Evolutionary conservation across 2,797 vertebrate genomes (phyloP).

Genomic region (Paguma larvata): DNA sequence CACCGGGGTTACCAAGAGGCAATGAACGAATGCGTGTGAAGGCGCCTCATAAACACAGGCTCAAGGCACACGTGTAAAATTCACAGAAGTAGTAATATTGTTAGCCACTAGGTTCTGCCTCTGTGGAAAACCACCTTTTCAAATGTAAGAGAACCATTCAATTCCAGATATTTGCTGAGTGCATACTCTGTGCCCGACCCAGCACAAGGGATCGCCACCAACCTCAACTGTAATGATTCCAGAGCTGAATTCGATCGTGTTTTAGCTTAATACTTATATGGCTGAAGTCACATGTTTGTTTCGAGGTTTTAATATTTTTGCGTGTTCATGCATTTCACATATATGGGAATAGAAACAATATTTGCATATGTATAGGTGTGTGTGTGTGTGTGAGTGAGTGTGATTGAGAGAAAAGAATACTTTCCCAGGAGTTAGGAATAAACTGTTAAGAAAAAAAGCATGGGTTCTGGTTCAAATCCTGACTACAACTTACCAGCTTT

Average conservation of each 20-base stretch:
- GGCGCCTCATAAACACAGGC: not conserved
- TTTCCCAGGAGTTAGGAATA: not conserved
- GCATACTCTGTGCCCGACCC: not conserved
- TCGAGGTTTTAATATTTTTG: not conserved
- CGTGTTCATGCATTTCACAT: not conserved
- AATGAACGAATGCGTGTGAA: not conserved
- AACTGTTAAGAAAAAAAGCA: not conserved
- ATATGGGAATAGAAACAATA: slow-evolving; percentile 26
- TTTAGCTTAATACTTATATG: not conserved
- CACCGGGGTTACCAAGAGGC: not conserved
- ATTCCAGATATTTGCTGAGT: not conserved
- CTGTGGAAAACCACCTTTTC: not conserved
- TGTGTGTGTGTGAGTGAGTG: too few species aligned
- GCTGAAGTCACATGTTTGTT: slow-evolving; percentile 47
- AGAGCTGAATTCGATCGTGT: not conserved
- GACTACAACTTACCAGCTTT: slow-evolving; percentile 1
- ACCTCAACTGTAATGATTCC: not conserved
- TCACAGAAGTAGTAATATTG: not conserved
- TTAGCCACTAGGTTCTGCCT: not conserved
- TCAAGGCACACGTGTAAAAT: not conserved
- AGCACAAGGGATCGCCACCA: not conserved
- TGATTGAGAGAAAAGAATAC: not conserved
- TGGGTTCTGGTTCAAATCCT: slow-evolving; percentile 11
- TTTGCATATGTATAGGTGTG: not conserved
- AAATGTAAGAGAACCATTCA: not conserved